Percentiles rank a stretch among this genome's conserved stretches.
Conservation (phyloP, 2,888 invertebrate species). For the Synergus gifuensis region DNA sequence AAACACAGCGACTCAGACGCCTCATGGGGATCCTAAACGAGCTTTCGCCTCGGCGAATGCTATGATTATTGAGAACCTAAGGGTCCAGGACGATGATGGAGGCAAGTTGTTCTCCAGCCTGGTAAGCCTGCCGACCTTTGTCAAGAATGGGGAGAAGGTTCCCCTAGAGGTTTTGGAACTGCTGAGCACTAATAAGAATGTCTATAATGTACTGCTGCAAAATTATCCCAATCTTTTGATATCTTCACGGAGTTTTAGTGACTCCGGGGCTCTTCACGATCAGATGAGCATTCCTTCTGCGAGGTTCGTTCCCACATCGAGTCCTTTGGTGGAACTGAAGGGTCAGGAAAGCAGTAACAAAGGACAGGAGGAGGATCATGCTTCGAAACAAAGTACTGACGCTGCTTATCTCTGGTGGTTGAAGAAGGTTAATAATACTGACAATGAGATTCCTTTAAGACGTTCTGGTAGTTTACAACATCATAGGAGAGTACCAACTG, state of each 20-base stretch:
- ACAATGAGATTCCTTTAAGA: slow-evolving; percentile 76
- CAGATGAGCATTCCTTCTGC: slow-evolving; percentile 66
- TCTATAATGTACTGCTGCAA: slow-evolving; percentile 85
- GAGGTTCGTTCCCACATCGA: slow-evolving; percentile 70
- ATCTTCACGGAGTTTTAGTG: slow-evolving; percentile 87
- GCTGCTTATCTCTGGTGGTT: slow-evolving; percentile 78
- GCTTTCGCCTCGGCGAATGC: slow-evolving; percentile 74
- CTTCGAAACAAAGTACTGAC: slow-evolving; percentile 44
- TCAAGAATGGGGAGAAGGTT: slow-evolving; percentile 87
- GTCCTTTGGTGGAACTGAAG: slow-evolving; percentile 69
- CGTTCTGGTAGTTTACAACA: slow-evolving; percentile 75
- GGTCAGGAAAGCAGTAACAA: slow-evolving; percentile 42
- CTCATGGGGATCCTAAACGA: slow-evolving; percentile 69
- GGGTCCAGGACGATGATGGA: slow-evolving; percentile 70
- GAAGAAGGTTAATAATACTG: slow-evolving; percentile 71
- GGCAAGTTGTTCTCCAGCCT: slow-evolving; percentile 86
- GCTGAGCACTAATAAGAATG: slow-evolving; percentile 84
- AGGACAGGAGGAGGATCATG: slow-evolving; percentile 37
- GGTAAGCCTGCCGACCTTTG: slow-evolving; percentile 91
- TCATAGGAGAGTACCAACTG: slow-evolving; percentile 79
- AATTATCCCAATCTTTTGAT: slow-evolving; percentile 87
- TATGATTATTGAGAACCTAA: slow-evolving; percentile 63
- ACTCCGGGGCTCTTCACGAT: slow-evolving; percentile 80
- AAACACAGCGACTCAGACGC: slow-evolving; percentile 81
- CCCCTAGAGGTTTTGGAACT: slow-evolving; percentile 88